Evolutionary conservation across 1,140 invertebrate genomes (phyloP), one percentile per base, ranked within the genome.

Genomic region (Maconellicoccus hirsutus): DNA sequence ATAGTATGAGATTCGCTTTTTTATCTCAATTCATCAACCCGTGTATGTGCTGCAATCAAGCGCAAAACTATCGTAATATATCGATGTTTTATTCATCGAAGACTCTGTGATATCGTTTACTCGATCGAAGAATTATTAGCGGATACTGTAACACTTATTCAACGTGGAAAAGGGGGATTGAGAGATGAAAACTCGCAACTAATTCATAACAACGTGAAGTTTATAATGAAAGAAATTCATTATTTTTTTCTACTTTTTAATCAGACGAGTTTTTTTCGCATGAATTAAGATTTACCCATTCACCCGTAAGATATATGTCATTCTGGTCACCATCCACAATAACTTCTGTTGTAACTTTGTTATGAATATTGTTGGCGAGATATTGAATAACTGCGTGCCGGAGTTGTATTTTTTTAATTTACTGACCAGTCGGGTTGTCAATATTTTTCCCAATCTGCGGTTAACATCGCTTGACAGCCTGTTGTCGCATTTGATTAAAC

Each of bases 401-500:
- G 38, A 27, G 16, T 33, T 71, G 12, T 26, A 6, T 38, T 42
- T 71, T 27, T 26, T 12, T 38, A n/a, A 38, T 33, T 71, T 61
- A 52, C 29, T 71, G 38, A 19, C 27, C 26, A 59, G 1, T 27
- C 23, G 33, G n/a, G 19, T 71, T 38, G 71, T 66, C 42, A 27
- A 71, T 71, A 25, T 33, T n/a, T 71, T 59, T 71, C 61, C 29
- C 27, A 39, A 71, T 63, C 27, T 71, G 70, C 38, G 39, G 33
- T 71, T 23, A 52, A 16, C 21, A 21, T 26, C n/a, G 14, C 25
- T 71, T 26, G 27, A 52, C 33, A 38, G 23, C n/a, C 27, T n/a
- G 19, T 63, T 26, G 22, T 63, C 33, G 27, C 4, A 23, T 71
- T 27, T 71, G n/a, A 38, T 66, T 63, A 61, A 27, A 21, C 52